Percentiles rank a stretch among this genome's conserved stretches.
Evolutionary conservation across 2,797 vertebrate genomes (phyloP).

Genomic region (Bovichtus variegatus): DNA sequence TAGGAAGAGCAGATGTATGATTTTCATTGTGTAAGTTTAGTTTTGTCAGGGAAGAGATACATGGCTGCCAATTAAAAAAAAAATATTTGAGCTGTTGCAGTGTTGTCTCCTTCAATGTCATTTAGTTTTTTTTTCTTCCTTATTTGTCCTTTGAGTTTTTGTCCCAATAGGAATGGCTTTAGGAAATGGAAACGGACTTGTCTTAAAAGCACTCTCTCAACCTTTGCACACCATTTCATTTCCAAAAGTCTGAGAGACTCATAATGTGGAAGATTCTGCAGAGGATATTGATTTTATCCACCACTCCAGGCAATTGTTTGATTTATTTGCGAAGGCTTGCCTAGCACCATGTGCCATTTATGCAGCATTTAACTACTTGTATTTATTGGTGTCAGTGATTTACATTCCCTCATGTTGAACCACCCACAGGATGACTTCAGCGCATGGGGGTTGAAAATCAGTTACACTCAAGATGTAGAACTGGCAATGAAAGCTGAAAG

Average conservation of each 20-base stretch:
- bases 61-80: constrained; percentile 40
- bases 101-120: constrained; percentile 9
- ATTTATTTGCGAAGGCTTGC: constrained; percentile 59
- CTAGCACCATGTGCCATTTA: constrained; percentile 48
- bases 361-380: constrained; percentile 60
- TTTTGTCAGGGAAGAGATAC: constrained; percentile 40
- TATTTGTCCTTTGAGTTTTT: constrained; percentile 39
- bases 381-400: constrained; percentile 62
- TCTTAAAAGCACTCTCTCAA: constrained; percentile 61
- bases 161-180: constrained; percentile 18
- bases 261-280: constrained; percentile 55
- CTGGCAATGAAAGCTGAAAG: constrained; percentile 47
- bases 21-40: constrained; percentile 55
- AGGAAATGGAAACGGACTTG: constrained; percentile 26
- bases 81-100: constrained; percentile 21
- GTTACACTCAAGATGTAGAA: constrained; percentile 41
- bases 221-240: constrained; percentile 50
- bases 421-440: constrained; percentile 59
- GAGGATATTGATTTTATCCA: constrained; percentile 66
- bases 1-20: constrained; percentile 65
- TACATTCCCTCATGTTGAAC: constrained; percentile 64
- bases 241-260: constrained; percentile 31
- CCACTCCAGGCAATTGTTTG: constrained; percentile 60
- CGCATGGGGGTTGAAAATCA: constrained; percentile 37
- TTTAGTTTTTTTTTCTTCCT: not conserved